Conservation (phyloP, 2,113 vertebrate species). For the Oncorhynchus clarkii region DNA sequence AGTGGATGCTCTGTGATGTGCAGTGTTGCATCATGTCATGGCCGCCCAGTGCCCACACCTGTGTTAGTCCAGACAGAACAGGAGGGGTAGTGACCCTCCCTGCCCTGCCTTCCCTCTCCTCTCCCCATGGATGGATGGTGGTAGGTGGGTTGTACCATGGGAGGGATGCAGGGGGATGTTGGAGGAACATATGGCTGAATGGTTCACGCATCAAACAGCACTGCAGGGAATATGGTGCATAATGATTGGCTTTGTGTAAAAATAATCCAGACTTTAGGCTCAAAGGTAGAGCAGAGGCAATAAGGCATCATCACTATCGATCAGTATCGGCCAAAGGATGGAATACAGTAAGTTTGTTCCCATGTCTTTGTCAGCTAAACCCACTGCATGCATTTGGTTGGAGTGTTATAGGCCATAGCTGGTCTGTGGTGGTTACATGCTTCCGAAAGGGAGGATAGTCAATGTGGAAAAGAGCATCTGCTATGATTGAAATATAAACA, state of each 20-base stretch:
- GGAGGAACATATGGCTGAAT: background rate
- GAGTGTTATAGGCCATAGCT: background rate
- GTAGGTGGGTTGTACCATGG: background rate
- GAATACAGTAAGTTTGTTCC: background rate
- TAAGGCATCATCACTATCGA: too few species aligned
- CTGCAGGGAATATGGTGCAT: background rate
- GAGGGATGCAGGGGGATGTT: background rate
- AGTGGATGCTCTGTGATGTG: conserved; percentile 12
- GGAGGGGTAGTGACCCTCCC: background rate
- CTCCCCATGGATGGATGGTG: background rate
- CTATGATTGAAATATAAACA: conserved; percentile 37
- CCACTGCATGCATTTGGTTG: background rate
- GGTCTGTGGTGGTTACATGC: background rate
- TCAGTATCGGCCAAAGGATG: background rate
- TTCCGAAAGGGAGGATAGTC: background rate
- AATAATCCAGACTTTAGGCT: too few species aligned
- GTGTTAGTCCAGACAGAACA: background rate
- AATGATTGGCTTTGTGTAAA: too few species aligned
- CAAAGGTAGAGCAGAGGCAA: too few species aligned
- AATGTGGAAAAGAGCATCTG: conserved; percentile 37
- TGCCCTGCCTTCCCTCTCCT: background rate
- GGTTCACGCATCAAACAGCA: background rate
- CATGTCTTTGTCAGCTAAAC: background rate
- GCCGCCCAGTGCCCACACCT: background rate
- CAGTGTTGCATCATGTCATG: conserved; percentile 10